These are phyloP conservation scores for Sebastes minor DNA, from an alignment of 2,797 vertebrate species.

Conservation along the genomic window DNA sequence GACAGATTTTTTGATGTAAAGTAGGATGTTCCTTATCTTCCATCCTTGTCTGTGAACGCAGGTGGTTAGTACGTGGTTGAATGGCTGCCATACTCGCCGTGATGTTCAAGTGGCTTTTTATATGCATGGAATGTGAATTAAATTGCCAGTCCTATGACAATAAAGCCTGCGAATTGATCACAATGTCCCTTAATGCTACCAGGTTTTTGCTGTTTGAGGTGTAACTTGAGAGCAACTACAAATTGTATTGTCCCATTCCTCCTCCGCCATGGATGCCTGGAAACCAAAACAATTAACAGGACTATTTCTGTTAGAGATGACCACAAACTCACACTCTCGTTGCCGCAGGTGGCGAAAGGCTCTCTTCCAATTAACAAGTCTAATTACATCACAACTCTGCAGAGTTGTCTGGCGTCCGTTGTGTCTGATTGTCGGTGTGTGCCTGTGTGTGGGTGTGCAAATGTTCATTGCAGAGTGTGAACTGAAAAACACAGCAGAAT, in stretches of 20 bases:
- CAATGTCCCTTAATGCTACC: conserved; percentile 15
- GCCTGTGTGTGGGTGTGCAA: background rate
- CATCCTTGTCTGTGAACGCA: conserved; percentile 20
- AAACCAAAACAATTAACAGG: conserved; percentile 62
- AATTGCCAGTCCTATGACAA: conserved; percentile 34
- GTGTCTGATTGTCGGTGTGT: conserved; percentile 24
- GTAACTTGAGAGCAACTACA: conserved; percentile 23
- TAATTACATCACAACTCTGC: conserved; percentile 67
- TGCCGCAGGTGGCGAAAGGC: conserved; percentile 66
- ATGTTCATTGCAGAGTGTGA: conserved; percentile 22
- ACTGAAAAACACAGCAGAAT: conserved; percentile 24
- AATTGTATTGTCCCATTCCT: conserved; percentile 30
- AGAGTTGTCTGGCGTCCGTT: conserved; percentile 37
- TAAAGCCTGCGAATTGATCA: conserved; percentile 43
- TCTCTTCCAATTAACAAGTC: conserved; percentile 72
- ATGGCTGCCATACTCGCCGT: conserved; percentile 20
- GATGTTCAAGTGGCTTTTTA: conserved; percentile 35
- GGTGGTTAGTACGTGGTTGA: conserved; percentile 14
- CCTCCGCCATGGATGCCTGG: conserved; percentile 9
- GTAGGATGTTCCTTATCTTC: conserved; percentile 27
- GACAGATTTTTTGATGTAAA: conserved; percentile 38
- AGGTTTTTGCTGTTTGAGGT: conserved; percentile 16
- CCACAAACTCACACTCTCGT: conserved; percentile 56
- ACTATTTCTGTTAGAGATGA: conserved; percentile 63
- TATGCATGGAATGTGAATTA: conserved; percentile 26